Evolutionary conservation across 2,113 vertebrate species (phyloP).

Genomic region (Colossoma macropomum): DNA sequence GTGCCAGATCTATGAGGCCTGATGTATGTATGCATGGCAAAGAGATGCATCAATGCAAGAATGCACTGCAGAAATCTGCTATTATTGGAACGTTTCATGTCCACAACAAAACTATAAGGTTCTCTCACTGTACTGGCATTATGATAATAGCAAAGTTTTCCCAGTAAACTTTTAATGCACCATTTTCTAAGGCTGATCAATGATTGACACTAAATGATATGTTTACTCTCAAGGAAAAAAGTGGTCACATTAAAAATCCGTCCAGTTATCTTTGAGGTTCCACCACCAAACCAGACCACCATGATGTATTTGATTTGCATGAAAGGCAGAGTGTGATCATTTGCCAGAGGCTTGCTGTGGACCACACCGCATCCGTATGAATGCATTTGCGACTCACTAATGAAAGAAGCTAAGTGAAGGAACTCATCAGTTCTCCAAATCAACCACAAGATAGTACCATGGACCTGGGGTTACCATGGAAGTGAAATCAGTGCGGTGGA

Average conservation of each 20-base stretch:
- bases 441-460: conserved; percentile 47
- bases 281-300: conserved; percentile 19
- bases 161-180: not conserved
- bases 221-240: not conserved
- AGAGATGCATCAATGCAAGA: not conserved
- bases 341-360: not conserved
- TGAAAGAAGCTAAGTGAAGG: conserved; percentile 56
- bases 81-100: not conserved
- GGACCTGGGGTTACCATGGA: conserved; percentile 51
- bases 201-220: not conserved
- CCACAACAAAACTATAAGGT: not conserved
- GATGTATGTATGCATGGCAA: conserved; percentile 2
- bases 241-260: not conserved
- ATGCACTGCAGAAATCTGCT: not conserved
- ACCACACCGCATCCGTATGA: not conserved
- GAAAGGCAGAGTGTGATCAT: not conserved
- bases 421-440: conserved; percentile 57
- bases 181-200: not conserved
- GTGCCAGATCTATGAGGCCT: not conserved
- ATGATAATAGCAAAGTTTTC: not conserved
- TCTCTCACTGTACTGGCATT: not conserved
- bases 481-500: conserved; percentile 68
- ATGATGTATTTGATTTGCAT: not conserved
- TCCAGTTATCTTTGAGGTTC: not conserved
- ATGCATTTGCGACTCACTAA: conserved; percentile 36